phyloP scores from a whole-genome alignment of 1,140 invertebrate species.

The Drosophila prosaltans region DNA sequence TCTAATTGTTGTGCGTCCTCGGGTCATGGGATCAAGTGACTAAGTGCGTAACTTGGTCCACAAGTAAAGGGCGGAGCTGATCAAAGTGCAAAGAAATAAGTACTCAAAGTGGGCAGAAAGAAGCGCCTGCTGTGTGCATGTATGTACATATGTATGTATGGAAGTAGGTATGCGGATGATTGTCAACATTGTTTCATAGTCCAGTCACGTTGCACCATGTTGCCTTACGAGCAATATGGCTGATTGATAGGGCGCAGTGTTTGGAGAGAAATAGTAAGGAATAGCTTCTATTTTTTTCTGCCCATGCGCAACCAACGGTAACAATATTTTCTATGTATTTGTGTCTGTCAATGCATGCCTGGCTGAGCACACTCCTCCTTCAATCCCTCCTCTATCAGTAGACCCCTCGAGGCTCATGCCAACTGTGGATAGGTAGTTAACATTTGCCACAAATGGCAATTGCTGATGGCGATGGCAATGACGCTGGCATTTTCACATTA shows the following conservation, averaged over 20 bases:
- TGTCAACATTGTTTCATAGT: conserved; percentile 35
- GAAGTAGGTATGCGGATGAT: no score
- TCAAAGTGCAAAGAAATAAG: conserved; percentile 46
- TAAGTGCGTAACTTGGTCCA: conserved; percentile 7
- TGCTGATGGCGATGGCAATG: conserved; percentile 57
- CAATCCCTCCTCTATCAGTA: neutral
- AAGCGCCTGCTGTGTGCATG: conserved; percentile 28
- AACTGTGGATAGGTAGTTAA: conserved; percentile 58
- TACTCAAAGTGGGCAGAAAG: neutral
- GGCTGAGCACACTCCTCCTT: conserved; percentile 47
- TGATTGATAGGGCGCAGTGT: conserved; percentile 50
- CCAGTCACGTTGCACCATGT: conserved; percentile 72
- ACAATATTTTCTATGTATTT: conserved; percentile 40
- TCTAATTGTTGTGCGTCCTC: conserved; percentile 31
- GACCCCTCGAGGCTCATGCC: conserved; percentile 26
- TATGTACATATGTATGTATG: no score
- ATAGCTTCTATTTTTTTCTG: neutral
- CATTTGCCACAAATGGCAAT: conserved; percentile 75
- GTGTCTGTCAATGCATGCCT: conserved; percentile 42
- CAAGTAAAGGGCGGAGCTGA: conserved; percentile 30
- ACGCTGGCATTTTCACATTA: conserved; percentile 76
- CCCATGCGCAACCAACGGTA: conserved; percentile 32
- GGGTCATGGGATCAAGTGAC: conserved; percentile 46
- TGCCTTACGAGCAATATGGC: conserved; percentile 59
- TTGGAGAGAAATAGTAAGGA: neutral